These are phyloP conservation scores for Leptinotarsa peninsularis DNA, from an alignment of 2,888 invertebrate genomes.

Conservation along the genomic window DNA sequence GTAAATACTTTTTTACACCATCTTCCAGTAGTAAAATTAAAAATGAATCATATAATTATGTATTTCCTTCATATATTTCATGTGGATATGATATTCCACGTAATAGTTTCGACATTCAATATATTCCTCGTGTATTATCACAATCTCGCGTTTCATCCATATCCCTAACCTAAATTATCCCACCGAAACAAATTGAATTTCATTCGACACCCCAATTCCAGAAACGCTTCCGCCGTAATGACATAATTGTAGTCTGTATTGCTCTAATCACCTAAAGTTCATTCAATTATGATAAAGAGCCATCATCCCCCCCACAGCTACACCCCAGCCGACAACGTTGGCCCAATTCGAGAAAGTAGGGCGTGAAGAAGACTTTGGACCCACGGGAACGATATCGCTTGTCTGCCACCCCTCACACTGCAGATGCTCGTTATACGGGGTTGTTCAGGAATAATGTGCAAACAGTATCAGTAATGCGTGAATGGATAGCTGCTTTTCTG, in stretches of 20 bases:
- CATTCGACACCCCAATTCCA: slow-evolving; percentile 17
- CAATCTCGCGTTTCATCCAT: not conserved
- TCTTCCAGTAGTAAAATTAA: no score
- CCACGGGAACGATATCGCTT: slow-evolving; percentile 30
- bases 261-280: slow-evolving; percentile 28
- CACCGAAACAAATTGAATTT: slow-evolving; percentile 5
- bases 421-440: slow-evolving; percentile 2
- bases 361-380: slow-evolving; percentile 33
- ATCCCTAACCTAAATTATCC: not conserved
- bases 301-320: not conserved
- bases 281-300: slow-evolving; percentile 33
- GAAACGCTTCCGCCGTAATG: slow-evolving; percentile 28
- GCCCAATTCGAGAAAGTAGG: slow-evolving; percentile 39
- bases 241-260: slow-evolving; percentile 27
- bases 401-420: not conserved
- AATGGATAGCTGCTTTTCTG: no score
- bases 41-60: no score
- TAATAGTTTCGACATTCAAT: no score
- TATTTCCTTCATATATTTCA: no score
- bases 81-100: no score
- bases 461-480: no score
- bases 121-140: no score
- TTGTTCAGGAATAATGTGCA: not conserved
- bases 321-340: slow-evolving; percentile 11
- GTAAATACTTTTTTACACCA: no score